Evolutionary conservation across 2,797 vertebrate genomes (phyloP).

Genomic region (Lutjanus argentimaculatus): DNA sequence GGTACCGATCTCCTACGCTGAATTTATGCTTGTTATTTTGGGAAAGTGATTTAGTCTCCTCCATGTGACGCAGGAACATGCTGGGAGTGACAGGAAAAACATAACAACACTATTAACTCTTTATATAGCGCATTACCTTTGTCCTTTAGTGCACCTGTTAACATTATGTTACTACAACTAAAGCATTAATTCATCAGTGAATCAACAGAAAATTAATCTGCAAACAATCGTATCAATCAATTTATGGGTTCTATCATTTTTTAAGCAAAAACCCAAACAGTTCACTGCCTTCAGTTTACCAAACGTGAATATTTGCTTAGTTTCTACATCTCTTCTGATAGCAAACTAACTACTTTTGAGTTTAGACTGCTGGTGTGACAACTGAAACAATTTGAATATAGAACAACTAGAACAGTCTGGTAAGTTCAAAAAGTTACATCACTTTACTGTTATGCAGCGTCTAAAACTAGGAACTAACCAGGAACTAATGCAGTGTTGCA

Average conservation of each 20-base stretch:
- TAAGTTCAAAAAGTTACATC: no score
- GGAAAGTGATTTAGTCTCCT: conserved; percentile 3
- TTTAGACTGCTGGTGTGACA: not conserved
- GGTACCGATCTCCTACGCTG: conserved; percentile 14
- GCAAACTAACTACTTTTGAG: not conserved
- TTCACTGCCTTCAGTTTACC: not conserved
- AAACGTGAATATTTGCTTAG: conserved; percentile 5
- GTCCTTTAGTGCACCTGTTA: not conserved
- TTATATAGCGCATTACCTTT: not conserved
- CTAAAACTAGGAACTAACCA: no score
- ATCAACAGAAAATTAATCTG: not conserved
- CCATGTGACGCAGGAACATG: not conserved
- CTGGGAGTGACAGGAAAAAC: not conserved
- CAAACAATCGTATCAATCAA: not conserved
- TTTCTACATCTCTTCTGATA: not conserved
- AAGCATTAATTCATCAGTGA: not conserved
- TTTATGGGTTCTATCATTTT: not conserved
- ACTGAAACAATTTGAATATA: not conserved
- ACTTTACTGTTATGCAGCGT: no score
- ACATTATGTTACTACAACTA: not conserved
- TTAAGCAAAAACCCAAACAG: not conserved
- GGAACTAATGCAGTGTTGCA: no score
- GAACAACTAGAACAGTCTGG: no score
- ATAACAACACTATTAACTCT: not conserved
- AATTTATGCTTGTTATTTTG: conserved; percentile 23